phyloP scores from a whole-genome alignment of 1,140 invertebrate genomes.

The Diachasma alloeum region DNA sequence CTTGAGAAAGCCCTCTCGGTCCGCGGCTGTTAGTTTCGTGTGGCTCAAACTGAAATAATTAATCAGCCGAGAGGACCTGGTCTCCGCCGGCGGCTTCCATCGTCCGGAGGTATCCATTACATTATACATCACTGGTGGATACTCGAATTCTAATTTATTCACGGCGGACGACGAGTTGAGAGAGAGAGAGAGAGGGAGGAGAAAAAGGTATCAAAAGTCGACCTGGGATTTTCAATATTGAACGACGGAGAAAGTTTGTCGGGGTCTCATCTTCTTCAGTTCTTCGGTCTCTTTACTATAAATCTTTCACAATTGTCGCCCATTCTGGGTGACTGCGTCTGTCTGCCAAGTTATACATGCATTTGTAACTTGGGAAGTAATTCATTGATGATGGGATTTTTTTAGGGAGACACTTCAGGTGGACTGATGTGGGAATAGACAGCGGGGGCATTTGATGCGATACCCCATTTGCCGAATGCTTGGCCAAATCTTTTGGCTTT shows the following conservation, averaged over 20 bases:
- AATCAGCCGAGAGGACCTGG: constrained; percentile 49
- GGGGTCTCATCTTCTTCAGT: neutral
- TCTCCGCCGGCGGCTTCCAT: constrained; percentile 25
- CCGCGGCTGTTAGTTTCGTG: constrained; percentile 49
- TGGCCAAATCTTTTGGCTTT: no score
- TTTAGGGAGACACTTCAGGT: neutral
- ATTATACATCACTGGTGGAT: constrained; percentile 60
- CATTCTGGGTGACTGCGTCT: neutral
- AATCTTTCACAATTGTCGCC: neutral
- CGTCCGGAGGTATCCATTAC: constrained; percentile 58
- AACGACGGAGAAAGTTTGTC: neutral
- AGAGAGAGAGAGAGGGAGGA: constrained; percentile 11
- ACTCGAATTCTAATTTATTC: constrained; percentile 64
- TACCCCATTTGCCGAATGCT: no score
- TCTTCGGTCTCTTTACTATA: neutral
- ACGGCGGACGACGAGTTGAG: constrained; percentile 34
- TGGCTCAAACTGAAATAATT: constrained; percentile 59
- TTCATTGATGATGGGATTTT: neutral
- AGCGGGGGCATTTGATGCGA: no score
- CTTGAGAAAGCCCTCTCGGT: neutral
- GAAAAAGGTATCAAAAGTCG: constrained; percentile 13
- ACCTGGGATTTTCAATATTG: constrained; percentile 3
- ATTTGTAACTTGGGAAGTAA: neutral
- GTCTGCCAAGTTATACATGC: neutral
- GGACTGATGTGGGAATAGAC: no score